phyloP scores from a whole-genome alignment of 1,140 invertebrate genomes.

The Eulimnadia texana region DNA sequence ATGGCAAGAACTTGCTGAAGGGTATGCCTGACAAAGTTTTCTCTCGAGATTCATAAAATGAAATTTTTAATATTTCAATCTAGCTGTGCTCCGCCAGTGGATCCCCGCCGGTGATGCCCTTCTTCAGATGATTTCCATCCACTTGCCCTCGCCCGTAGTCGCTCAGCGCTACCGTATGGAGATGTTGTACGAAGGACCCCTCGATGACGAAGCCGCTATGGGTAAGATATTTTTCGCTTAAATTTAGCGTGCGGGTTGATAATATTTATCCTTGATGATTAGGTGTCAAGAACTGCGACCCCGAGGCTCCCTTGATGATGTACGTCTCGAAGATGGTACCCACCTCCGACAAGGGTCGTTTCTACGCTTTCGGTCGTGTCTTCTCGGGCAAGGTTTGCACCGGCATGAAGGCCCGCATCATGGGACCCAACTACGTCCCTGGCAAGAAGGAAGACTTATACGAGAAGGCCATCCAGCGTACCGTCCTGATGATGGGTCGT shows the following conservation, averaged over 20 bases:
- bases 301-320: constrained; percentile 97
- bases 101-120: constrained; percentile 97
- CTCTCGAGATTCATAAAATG: no score
- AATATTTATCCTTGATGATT: no score
- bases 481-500: constrained; percentile 99
- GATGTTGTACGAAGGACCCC: constrained; percentile 95
- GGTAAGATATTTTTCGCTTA: constrained; percentile 56
- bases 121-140: constrained; percentile 99
- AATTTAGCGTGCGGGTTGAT: no score
- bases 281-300: constrained; percentile 65
- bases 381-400: constrained; percentile 91
- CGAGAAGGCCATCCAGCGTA: constrained; percentile 97
- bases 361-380: constrained; percentile 99
- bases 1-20: constrained; percentile 80
- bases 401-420: constrained; percentile 90
- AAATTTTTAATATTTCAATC: constrained; percentile 19
- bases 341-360: constrained; percentile 96
- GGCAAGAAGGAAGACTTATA: constrained; percentile 99
- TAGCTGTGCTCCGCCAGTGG: constrained; percentile 97
- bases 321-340: constrained; percentile 99
- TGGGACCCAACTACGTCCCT: constrained; percentile 94
- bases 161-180: constrained; percentile 99
- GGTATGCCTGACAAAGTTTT: constrained; percentile 22
- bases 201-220: constrained; percentile 89
- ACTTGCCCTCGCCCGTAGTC: constrained; percentile 94